Base-by-base conservation (phyloP, 2,797 vertebrate species). In the Peromyscus eremicus region DNA sequence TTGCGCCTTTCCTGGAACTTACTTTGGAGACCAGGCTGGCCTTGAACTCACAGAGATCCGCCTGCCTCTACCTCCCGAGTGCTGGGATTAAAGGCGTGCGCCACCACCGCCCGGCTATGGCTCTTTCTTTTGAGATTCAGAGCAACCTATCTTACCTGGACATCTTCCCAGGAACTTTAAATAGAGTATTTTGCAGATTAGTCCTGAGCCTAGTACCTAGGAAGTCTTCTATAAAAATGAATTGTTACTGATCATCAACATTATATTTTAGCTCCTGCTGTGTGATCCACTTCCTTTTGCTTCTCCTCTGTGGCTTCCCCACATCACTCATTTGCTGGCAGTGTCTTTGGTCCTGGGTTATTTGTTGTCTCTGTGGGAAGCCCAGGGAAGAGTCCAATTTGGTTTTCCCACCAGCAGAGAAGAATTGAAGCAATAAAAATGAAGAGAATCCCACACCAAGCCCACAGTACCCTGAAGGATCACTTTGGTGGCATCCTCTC, bases 401-500 rank as follows among this genome's bases (percentile, higher is more conserved):
- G 25, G 17, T 57, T 96, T 52, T 96, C 71, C 52, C 46, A 60
- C 88, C 94, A 66, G 66, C 71, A 49, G 92, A 84, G 70, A 95
- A 66, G 80, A 97, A 95, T 5, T 71, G 90, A 96, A 96, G 37
- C 34, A 64, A 83, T 55, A 32, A 92, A 96, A 94, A 92, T 52
- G 66, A 95, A 96, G 70, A 80, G 52, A 81, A n/a, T 75, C 84
- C 40, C 52, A 87, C 0, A 0, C 55, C 46, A 83, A 79, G 87
- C 2, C n/a, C 76, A 87, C 25, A 87, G n/a, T 43, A 60, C 49
- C 25, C 25, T 43, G 9, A 92, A 71, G 81, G 55, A 84, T 83
- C 80, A 49, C 37, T 91, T 96, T 94, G 71, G 77, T 88, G 92
- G 81, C 25, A 88, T 66, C 46, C 43, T 87, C 62, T 60, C 49